phyloP scores from a whole-genome alignment of 2,888 invertebrate genomes.

The Crematogaster levior region DNA sequence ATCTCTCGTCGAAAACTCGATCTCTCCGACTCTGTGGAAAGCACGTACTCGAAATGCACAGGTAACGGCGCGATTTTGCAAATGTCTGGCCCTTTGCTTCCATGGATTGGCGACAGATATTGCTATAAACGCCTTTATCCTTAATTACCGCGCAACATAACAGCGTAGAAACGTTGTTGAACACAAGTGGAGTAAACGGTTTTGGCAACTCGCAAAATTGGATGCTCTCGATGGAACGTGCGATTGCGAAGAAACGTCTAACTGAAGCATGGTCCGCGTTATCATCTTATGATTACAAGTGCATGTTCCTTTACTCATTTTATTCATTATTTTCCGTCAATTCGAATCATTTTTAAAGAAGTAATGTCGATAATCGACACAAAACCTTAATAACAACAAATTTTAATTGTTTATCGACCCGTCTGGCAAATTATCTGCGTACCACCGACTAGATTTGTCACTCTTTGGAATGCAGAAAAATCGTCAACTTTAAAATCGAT shows the following conservation, averaged over 20 bases:
- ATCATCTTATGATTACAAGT: slow-evolving; percentile 13
- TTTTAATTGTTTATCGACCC: too few relatives aligned
- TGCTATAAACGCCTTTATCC: slow-evolving; percentile 43
- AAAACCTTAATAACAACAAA: too few relatives aligned
- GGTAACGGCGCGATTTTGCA: slow-evolving; percentile 43
- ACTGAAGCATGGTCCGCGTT: not conserved
- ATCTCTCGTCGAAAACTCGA: slow-evolving; percentile 39
- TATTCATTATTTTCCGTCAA: not conserved
- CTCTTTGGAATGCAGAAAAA: too few relatives aligned
- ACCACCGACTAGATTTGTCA: too few relatives aligned
- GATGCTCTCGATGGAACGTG: not conserved
- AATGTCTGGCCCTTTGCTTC: slow-evolving; percentile 12
- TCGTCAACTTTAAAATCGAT: too few relatives aligned
- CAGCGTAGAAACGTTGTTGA: slow-evolving; percentile 1
- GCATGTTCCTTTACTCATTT: not conserved
- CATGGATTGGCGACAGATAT: slow-evolving; percentile 14
- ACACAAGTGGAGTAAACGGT: slow-evolving; percentile 28
- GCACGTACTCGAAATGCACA: slow-evolving; percentile 42
- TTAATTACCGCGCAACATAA: slow-evolving; percentile 37
- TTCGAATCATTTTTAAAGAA: not conserved
- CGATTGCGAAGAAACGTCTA: not conserved
- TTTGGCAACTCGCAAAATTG: slow-evolving; percentile 30
- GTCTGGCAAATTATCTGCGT: too few relatives aligned
- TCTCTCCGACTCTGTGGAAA: not conserved
- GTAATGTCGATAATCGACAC: not conserved